Evolutionary conservation across 2,888 invertebrate species (phyloP).

Genomic region (Pandemis cinnamomeana): DNA sequence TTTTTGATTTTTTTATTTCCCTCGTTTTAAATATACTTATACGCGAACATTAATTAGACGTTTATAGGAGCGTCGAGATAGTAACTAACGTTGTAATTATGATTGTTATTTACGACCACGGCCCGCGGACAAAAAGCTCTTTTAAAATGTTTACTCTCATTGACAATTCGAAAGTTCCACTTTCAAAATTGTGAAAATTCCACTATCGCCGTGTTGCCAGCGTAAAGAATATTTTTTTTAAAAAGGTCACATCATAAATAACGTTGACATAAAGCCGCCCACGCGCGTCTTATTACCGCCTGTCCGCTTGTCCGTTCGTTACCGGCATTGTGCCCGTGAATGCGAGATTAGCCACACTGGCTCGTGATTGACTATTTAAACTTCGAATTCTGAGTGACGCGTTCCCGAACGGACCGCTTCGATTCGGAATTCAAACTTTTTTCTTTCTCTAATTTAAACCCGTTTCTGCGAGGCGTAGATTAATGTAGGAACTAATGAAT

Average conservation of each 20-base stretch:
- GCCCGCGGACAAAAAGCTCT: slow-evolving; percentile 6
- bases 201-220: slow-evolving; percentile 55
- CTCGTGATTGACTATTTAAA: slow-evolving; percentile 83
- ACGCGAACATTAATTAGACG: slow-evolving; percentile 37
- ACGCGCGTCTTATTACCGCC: slow-evolving; percentile 82
- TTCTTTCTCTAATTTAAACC: slow-evolving; percentile 34
- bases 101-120: slow-evolving; percentile 16
- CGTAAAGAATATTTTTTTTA: slow-evolving; percentile 64
- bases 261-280: slow-evolving; percentile 82
- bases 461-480: slow-evolving; percentile 37
- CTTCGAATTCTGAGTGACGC: slow-evolving; percentile 74
- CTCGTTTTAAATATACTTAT: slow-evolving; percentile 27
- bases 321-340: slow-evolving; percentile 80
- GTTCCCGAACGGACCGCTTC: slow-evolving; percentile 56
- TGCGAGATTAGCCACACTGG: slow-evolving; percentile 81
- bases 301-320: slow-evolving; percentile 82
- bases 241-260: slow-evolving; percentile 79
- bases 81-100: slow-evolving; percentile 25
- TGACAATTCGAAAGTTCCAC: slow-evolving; percentile 36
- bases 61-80: slow-evolving; percentile 27
- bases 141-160: slow-evolving; percentile 19
- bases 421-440: slow-evolving; percentile 42
- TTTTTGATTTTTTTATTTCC: slow-evolving; percentile 30
- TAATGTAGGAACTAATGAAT: slow-evolving; percentile 38
- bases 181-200: slow-evolving; percentile 34